These are phyloP conservation scores for Melanaphis sacchari DNA, from an alignment of 1,140 invertebrate genomes.

Conservation along the genomic window DNA sequence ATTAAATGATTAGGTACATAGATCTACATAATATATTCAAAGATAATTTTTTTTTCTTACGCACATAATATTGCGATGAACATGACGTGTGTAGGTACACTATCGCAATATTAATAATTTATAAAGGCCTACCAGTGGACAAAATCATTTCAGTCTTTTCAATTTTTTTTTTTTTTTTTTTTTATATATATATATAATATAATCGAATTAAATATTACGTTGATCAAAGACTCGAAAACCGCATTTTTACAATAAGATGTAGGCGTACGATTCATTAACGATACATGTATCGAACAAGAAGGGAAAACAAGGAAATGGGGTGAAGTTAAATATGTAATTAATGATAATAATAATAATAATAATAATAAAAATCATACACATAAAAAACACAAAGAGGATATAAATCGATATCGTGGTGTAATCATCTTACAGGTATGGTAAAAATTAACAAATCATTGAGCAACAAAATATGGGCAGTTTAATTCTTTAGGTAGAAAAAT, in stretches of 20 bases:
- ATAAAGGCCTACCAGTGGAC: slow-evolving; percentile 51
- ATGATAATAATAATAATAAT: slow-evolving; percentile 14
- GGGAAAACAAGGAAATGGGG: neutral
- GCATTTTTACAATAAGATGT: neutral
- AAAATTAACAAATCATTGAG: slow-evolving; percentile 52
- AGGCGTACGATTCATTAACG: neutral
- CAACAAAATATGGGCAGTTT: slow-evolving; percentile 51
- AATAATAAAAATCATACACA: neutral
- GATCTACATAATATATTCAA: neutral
- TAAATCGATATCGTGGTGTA: slow-evolving; percentile 5
- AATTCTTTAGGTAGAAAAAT: neutral
- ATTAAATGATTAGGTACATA: neutral
- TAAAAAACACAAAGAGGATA: neutral
- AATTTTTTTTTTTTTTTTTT: slow-evolving; percentile 52
- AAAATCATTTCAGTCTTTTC: slow-evolving; percentile 55
- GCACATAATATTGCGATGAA: neutral
- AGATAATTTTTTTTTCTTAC: slow-evolving; percentile 5
- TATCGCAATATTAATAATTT: slow-evolving; percentile 27
- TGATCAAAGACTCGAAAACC: slow-evolving; percentile 39
- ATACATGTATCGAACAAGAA: neutral
- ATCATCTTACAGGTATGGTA: neutral
- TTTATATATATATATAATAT: neutral
- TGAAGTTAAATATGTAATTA: neutral
- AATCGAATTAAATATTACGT: slow-evolving; percentile 36
- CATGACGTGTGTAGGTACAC: neutral